Percentiles rank a stretch among this genome's conserved stretches.
phyloP scores from a whole-genome alignment of 2,113 vertebrate genomes.

The Anser brachyrhynchus region DNA sequence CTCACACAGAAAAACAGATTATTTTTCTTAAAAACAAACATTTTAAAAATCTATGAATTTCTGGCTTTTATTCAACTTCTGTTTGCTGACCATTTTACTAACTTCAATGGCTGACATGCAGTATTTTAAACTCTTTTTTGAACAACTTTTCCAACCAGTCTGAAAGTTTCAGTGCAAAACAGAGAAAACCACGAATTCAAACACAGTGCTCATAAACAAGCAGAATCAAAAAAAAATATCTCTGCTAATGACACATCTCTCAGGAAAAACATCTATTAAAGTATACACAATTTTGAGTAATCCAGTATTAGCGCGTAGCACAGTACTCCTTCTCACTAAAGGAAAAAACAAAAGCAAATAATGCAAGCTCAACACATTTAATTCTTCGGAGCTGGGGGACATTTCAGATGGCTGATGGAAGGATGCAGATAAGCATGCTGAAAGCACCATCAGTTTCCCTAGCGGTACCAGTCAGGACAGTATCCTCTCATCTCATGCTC shows the following conservation, averaged over 20 bases:
- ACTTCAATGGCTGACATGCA: not conserved
- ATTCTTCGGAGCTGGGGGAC: not conserved
- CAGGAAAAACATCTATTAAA: not conserved
- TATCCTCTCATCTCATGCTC: not conserved
- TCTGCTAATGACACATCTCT: not conserved
- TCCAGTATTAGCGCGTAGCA: not conserved
- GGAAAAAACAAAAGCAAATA: not conserved
- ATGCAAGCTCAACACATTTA: rapidly evolving
- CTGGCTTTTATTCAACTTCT: not conserved
- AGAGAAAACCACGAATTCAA: not conserved
- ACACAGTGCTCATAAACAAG: not conserved
- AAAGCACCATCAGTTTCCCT: not conserved
- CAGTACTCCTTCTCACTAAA: not conserved
- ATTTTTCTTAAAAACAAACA: not conserved
- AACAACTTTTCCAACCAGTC: not conserved
- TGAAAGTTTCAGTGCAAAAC: not conserved
- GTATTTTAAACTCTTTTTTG: not conserved
- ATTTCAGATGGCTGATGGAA: not conserved
- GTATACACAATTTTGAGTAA: not conserved
- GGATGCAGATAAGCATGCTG: not conserved
- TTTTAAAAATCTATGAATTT: not conserved
- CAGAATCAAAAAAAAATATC: not conserved
- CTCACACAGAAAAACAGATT: not conserved
- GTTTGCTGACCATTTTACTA: not conserved
- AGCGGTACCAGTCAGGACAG: not conserved